Evolutionary conservation across 2,797 vertebrate species (phyloP), one percentile per base, ranked within the genome.

Genomic region (Coranthus polyacanthus): DNA sequence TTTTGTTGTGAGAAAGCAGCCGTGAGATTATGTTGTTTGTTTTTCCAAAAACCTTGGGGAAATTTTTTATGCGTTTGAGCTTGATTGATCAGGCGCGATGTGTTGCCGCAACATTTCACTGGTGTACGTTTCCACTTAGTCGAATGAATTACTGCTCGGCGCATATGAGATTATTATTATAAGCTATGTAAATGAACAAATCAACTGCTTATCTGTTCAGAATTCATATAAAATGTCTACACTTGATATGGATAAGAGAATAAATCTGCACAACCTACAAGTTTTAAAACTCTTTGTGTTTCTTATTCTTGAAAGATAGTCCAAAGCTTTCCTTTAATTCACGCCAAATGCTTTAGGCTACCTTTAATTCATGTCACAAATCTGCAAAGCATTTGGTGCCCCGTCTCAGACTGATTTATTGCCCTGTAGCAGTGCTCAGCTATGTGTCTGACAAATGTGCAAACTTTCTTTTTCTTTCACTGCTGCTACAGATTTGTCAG

Each of bases 31-130:
- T 86, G 79, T 74, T 88, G 90, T 89, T 91, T 86, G 82, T 89
- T 91, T 89, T 81, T 70, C 72, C 56, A 32, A 67, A 88, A 93
- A 91, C 92, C 90, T 81, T 75, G 44, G 90, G 93, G 92, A 92
- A 92, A 92, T 90, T 81, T 86, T 79, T 81, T 68, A 67, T 64
- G 57, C 79, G 75, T 92, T 89, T 85, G 81, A 89, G 89, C 86
- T 85, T 90, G 90, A 92, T 89, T 92, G 89, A 92, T 92, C 87
- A 88, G 85, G 84, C 79, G 79, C 78, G 64, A 75, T 84, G 79
- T 85, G 83, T 86, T 92, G 81, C 69, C 82, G 79, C 72, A 81
- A 78, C 81, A 84, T 91, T 89, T 86, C 79, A 82, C 82, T 77
- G 79, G 83, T 87, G 84, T 81, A 73, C 77, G 71, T 88, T 90